phyloP scores from a whole-genome alignment of 2,797 vertebrate genomes.

The Arrhamphus sclerolepis region DNA sequence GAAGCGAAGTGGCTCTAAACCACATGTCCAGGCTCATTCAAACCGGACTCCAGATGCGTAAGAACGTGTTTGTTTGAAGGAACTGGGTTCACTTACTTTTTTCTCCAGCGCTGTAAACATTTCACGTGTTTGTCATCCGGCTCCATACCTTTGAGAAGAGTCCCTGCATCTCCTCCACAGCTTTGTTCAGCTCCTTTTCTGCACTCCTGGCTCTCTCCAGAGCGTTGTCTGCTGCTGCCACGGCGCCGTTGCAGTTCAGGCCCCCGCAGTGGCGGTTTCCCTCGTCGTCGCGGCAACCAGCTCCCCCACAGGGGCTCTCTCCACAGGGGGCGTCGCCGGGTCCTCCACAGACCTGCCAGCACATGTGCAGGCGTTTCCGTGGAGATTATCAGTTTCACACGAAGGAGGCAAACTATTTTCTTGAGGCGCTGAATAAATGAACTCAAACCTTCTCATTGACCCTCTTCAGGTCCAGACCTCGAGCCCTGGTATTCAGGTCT shows the following conservation, averaged over 20 bases:
- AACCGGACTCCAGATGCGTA: too few relatives aligned
- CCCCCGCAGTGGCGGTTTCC: slow-evolving; percentile 91
- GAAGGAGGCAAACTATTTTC: too few relatives aligned
- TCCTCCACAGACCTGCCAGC: slow-evolving; percentile 89
- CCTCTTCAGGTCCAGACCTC: slow-evolving; percentile 83
- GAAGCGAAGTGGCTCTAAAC: too few relatives aligned
- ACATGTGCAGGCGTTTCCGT: slow-evolving; percentile 1
- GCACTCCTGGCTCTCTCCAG: slow-evolving; percentile 88
- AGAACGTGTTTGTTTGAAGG: too few relatives aligned
- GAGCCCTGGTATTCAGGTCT: slow-evolving; percentile 78
- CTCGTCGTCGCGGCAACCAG: slow-evolving; percentile 91
- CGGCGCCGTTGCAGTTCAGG: slow-evolving; percentile 89
- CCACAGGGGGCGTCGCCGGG: slow-evolving; percentile 85
- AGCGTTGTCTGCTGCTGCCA: slow-evolving; percentile 85
- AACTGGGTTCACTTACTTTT: too few relatives aligned
- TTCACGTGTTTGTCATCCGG: too few relatives aligned
- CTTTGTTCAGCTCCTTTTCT: slow-evolving; percentile 89
- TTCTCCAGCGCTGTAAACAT: too few relatives aligned
- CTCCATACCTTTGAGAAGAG: slow-evolving; percentile 87
- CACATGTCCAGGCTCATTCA: too few relatives aligned
- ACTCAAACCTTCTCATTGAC: slow-evolving; percentile 91
- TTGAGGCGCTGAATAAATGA: too few relatives aligned
- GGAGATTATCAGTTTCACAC: too few relatives aligned
- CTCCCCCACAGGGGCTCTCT: slow-evolving; percentile 92
- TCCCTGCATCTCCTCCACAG: slow-evolving; percentile 84